phyloP scores from a whole-genome alignment of 1,140 invertebrate species.

The Drosophila melanogaster region Release_6_plus_ISO1_MT NT_033779.5:2835501-2836000 shows the following conservation, averaged over 20 bases:
- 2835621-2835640: slow-evolving; percentile 22
- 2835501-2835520: slow-evolving; percentile 91
- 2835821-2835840: slow-evolving; percentile 22
- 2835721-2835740: slow-evolving; percentile 40
- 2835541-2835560: slow-evolving; percentile 94
- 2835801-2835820: slow-evolving; percentile 47
- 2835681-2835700: slow-evolving; percentile 23
- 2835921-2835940: too few relatives aligned
- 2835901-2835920: too few relatives aligned
- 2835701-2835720: slow-evolving; percentile 40
- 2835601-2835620: slow-evolving; percentile 14
- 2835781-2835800: slow-evolving; percentile 52
- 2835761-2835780: slow-evolving; percentile 45
- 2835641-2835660: slow-evolving; percentile 3
- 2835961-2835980: not conserved
- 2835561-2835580: not conserved
- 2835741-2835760: slow-evolving; percentile 9
- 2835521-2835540: slow-evolving; percentile 95
- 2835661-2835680: slow-evolving; percentile 32
- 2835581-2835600: slow-evolving; percentile 16
- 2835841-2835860: slow-evolving; percentile 29
- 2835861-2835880: slow-evolving; percentile 25
- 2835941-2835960: too few relatives aligned
- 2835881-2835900: slow-evolving; percentile 17
- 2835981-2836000: slow-evolving; percentile 18